These are phyloP conservation scores for Xestia xanthographa DNA, from an alignment of 2,888 invertebrate genomes.

Conservation along the genomic window DNA sequence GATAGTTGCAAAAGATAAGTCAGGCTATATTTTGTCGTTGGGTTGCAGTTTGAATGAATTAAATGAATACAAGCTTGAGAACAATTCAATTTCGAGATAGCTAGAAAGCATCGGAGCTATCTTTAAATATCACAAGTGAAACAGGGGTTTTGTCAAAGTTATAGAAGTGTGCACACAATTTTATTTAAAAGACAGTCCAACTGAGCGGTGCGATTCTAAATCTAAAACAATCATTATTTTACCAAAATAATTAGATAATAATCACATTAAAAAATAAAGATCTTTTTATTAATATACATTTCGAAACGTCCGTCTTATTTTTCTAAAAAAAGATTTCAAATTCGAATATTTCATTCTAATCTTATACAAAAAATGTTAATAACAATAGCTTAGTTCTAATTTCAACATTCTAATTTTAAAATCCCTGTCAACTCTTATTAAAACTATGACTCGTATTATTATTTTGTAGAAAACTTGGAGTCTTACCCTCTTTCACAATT, in stretches of 20 bases:
- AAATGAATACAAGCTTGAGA: not conserved
- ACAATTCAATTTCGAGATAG: conserved; percentile 15
- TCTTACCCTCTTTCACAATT: conserved; percentile 93
- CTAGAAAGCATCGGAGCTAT: conserved; percentile 5
- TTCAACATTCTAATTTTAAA: conserved; percentile 36
- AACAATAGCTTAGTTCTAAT: conserved; percentile 22
- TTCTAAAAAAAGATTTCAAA: conserved; percentile 11
- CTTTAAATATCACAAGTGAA: conserved; percentile 40
- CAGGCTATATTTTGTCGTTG: not conserved
- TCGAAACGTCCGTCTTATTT: conserved; percentile 26
- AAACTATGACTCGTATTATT: conserved; percentile 87
- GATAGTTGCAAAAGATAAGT: not conserved
- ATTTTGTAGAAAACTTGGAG: conserved; percentile 89
- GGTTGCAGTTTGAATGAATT: no score
- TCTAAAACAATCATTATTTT: conserved; percentile 30
- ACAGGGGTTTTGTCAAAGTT: not conserved
- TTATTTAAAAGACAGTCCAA: conserved; percentile 28
- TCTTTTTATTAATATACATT: conserved; percentile 32
- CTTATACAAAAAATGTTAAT: conserved; percentile 27
- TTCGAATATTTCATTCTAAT: conserved; percentile 6
- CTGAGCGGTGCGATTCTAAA: conserved; percentile 43
- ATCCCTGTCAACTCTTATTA: conserved; percentile 85
- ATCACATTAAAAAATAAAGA: conserved; percentile 48
- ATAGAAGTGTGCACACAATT: conserved; percentile 5
- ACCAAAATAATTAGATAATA: conserved; percentile 35